Evolutionary conservation across 2,888 invertebrate genomes (phyloP).

Genomic region (Caenorhabditis angaria): DNA sequence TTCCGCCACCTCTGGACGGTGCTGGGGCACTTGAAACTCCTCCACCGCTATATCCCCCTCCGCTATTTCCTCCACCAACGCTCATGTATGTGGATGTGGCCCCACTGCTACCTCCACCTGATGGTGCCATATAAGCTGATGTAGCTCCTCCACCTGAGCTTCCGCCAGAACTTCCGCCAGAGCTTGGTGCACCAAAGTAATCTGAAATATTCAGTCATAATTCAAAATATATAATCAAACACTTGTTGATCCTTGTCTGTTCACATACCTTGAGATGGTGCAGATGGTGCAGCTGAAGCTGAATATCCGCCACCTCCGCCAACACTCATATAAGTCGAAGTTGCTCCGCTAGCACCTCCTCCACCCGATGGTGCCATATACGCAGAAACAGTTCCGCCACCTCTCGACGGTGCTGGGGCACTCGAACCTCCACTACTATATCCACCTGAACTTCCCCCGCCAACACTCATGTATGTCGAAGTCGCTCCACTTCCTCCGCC

Average conservation of each 20-base stretch:
- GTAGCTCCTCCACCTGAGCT: slow-evolving; percentile 15
- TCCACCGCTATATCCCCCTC: too few relatives aligned
- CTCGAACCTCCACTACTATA: too few relatives aligned
- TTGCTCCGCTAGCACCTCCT: slow-evolving; percentile 23
- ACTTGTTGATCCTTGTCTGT: background rate
- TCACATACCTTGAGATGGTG: background rate
- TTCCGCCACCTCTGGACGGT: background rate
- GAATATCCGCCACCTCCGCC: slow-evolving; percentile 21
- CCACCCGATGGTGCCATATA: slow-evolving; percentile 50
- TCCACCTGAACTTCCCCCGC: too few relatives aligned
- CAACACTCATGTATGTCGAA: too few relatives aligned
- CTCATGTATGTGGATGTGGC: background rate
- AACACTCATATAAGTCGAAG: slow-evolving; percentile 48
- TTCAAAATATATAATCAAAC: background rate
- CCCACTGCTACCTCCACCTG: background rate
- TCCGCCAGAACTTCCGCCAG: slow-evolving; percentile 15
- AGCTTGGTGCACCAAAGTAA: slow-evolving; percentile 6
- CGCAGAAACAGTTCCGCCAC: slow-evolving; percentile 27
- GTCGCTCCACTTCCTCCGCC: too few relatives aligned
- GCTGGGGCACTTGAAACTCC: too few relatives aligned
- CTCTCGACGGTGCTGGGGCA: too few relatives aligned
- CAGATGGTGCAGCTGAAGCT: slow-evolving; percentile 17
- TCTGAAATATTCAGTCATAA: slow-evolving; percentile 17
- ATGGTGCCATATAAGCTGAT: slow-evolving; percentile 15
- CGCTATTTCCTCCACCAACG: too few relatives aligned